phyloP scores from a whole-genome alignment of 64 coral and sea anemone species.

The Trachythela sp. region DNA sequence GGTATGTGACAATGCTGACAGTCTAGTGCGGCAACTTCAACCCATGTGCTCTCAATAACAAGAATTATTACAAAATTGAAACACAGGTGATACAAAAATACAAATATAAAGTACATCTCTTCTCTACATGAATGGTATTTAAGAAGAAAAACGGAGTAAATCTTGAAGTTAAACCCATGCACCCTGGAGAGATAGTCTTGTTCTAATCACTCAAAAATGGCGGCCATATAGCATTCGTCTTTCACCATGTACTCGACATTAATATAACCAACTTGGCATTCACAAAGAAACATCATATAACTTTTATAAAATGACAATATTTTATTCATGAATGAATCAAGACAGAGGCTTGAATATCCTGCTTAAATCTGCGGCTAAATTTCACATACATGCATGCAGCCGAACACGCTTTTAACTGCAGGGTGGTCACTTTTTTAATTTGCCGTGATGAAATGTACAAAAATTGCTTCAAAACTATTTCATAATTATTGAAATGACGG shows the following conservation, averaged over 20 bases:
- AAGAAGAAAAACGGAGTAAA: not conserved
- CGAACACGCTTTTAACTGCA: not conserved
- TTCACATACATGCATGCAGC: too few species aligned
- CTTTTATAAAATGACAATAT: not conserved
- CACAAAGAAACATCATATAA: not conserved
- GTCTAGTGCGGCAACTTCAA: not conserved
- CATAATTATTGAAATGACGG: not conserved
- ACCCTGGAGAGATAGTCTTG: constrained; percentile 1
- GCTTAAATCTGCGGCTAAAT: too few species aligned
- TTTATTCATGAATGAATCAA: not conserved
- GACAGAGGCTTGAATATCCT: not conserved
- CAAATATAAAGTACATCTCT: not conserved
- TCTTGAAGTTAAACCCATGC: not conserved
- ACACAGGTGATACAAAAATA: not conserved
- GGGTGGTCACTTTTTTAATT: not conserved
- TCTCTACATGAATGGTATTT: not conserved
- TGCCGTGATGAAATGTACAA: not conserved
- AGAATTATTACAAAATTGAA: not conserved
- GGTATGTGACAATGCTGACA: not conserved
- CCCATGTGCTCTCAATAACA: not conserved
- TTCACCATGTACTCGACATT: not conserved
- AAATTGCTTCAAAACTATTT: not conserved
- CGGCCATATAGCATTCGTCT: constrained; percentile 2
- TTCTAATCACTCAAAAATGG: constrained; percentile 26
- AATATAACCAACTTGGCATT: not conserved